Evolutionary conservation across 2,113 vertebrate species (phyloP).

Genomic region (Pleuronectes platessa): DNA sequence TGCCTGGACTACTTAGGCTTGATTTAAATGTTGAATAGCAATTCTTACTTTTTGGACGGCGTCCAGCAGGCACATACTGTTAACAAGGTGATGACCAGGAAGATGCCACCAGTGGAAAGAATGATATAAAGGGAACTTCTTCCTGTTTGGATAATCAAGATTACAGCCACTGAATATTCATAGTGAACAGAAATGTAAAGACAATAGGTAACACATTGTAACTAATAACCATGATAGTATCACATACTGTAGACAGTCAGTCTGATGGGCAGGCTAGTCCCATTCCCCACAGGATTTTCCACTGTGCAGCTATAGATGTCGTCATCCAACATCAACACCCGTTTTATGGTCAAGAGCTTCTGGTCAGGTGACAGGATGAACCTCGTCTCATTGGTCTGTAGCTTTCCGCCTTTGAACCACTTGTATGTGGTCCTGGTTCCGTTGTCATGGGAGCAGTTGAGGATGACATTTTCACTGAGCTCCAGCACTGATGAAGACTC

Average conservation of each 20-base stretch:
- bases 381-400: slow-evolving; percentile 88
- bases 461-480: slow-evolving; percentile 88
- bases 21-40: background rate
- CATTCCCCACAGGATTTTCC: slow-evolving; percentile 91
- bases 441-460: slow-evolving; percentile 93
- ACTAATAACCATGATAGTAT: background rate
- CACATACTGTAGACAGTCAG: slow-evolving; percentile 92
- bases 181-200: background rate
- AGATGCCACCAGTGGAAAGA: slow-evolving; percentile 95
- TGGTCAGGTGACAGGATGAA: slow-evolving; percentile 90
- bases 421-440: slow-evolving; percentile 92
- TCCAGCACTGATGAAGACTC: slow-evolving; percentile 90
- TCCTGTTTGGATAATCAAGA: slow-evolving; percentile 75
- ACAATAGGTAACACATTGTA: background rate
- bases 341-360: slow-evolving; percentile 91
- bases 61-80: slow-evolving; percentile 98
- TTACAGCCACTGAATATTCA: background rate
- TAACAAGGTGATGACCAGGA: slow-evolving; percentile 94
- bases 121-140: slow-evolving; percentile 98
- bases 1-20: background rate
- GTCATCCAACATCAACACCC: slow-evolving; percentile 90
- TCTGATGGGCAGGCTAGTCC: slow-evolving; percentile 87
- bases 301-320: slow-evolving; percentile 91
- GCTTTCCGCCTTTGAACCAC: slow-evolving; percentile 92
- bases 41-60: slow-evolving; percentile 85